Conservation (phyloP, 2,888 invertebrate genomes). For the Sicus ferrugineus region DNA sequence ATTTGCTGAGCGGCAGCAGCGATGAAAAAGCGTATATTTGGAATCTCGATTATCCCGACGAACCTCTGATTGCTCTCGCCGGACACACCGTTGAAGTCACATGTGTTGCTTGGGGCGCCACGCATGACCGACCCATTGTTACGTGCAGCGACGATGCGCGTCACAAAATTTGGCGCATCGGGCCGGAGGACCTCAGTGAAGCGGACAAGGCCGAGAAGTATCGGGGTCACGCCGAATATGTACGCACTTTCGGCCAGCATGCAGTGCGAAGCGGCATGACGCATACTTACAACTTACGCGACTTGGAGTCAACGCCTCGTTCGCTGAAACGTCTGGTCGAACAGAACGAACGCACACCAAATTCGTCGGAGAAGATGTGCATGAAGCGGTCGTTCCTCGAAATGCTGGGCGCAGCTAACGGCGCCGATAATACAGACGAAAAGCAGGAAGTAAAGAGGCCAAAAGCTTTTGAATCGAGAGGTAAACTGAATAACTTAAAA, state of each 20-base stretch:
- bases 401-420: constrained; percentile 51
- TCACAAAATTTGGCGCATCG: constrained; percentile 79
- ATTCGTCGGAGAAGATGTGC: constrained; percentile 54
- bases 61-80: constrained; percentile 74
- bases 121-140: constrained; percentile 71
- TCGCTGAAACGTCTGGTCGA: constrained; percentile 65
- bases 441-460: constrained; percentile 61
- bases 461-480: constrained; percentile 57
- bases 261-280: too few species aligned
- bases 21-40: constrained; percentile 88
- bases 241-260: constrained; percentile 51
- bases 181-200: constrained; percentile 64
- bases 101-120: constrained; percentile 80
- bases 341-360: constrained; percentile 59
- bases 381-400: constrained; percentile 60
- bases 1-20: constrained; percentile 87
- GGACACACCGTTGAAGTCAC: constrained; percentile 89
- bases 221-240: constrained; percentile 66
- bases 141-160: constrained; percentile 86
- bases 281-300: constrained; percentile 55
- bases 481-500: constrained; percentile 28
- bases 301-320: constrained; percentile 66
- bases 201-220: constrained; percentile 60
- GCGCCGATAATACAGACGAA: constrained; percentile 33
- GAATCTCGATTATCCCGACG: constrained; percentile 71